phyloP scores from a whole-genome alignment of 2,797 vertebrate species.

The Orientallactaga sibirica region DNA sequence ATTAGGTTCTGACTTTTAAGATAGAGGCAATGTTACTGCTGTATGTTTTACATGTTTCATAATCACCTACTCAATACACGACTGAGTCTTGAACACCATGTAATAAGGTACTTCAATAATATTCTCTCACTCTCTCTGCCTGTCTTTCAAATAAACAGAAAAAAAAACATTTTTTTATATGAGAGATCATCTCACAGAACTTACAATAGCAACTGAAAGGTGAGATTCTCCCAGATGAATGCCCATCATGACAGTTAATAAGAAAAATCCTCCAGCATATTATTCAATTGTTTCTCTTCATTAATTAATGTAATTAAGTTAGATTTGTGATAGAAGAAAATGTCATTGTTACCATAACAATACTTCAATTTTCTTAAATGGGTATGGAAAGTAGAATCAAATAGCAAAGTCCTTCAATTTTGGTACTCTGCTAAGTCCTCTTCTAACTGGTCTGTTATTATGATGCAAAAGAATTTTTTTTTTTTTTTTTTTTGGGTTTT shows the following conservation, averaged over 20 bases:
- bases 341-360: not conserved
- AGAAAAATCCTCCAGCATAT: conserved; percentile 89
- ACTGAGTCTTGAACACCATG: not conserved
- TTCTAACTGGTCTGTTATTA: conserved; percentile 1
- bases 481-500: no score
- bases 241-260: conserved; percentile 92
- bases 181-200: conserved; percentile 90
- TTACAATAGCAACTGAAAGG: conserved; percentile 91
- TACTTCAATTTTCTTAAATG: not conserved
- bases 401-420: not conserved
- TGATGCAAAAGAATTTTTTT: not conserved
- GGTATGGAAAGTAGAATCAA: not conserved
- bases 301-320: conserved; percentile 86
- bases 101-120: conserved; percentile 16
- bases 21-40: not conserved
- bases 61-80: not conserved
- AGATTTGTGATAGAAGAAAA: conserved; percentile 80
- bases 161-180: no score
- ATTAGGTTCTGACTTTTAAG: conserved; percentile 2
- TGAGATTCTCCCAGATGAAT: conserved; percentile 92
- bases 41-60: not conserved
- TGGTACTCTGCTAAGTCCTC: not conserved
- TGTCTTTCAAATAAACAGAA: no score
- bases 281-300: conserved; percentile 91
- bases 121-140: not conserved